Evolutionary conservation across 2,797 vertebrate genomes (phyloP).

Genomic region (Cygnus olor): DNA sequence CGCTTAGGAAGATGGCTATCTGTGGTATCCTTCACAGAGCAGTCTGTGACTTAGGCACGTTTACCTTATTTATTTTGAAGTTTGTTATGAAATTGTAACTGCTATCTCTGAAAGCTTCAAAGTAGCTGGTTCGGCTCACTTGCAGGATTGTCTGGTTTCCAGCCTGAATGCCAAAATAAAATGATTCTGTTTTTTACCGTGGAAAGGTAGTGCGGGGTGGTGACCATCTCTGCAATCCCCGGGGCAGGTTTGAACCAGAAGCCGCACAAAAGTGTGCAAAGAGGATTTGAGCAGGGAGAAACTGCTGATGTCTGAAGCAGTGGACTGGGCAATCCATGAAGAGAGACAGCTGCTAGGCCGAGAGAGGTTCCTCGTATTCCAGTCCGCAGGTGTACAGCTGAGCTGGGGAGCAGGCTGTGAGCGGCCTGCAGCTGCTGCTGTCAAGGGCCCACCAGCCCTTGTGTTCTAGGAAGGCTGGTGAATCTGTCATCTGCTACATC

Average conservation of each 20-base stretch:
- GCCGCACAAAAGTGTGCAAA: not conserved
- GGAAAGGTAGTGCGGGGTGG: not conserved
- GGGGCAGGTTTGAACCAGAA: not conserved
- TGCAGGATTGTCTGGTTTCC: not conserved
- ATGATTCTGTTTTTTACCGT: not conserved
- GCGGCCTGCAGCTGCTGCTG: slow-evolving; percentile 55
- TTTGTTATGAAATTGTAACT: not conserved
- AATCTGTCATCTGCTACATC: slow-evolving; percentile 9
- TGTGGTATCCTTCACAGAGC: not conserved
- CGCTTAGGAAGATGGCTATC: slow-evolving; percentile 23
- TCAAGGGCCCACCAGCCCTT: not conserved
- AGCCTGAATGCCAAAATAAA: not conserved
- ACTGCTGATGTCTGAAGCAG: not conserved
- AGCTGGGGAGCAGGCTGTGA: slow-evolving; percentile 24
- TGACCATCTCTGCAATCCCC: not conserved
- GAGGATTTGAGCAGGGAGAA: not conserved
- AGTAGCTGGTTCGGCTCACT: not conserved
- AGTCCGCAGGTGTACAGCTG: slow-evolving; percentile 63
- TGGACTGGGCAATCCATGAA: slow-evolving; percentile 25
- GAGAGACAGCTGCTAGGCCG: slow-evolving; percentile 58
- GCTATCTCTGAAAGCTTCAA: not conserved
- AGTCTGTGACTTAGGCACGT: not conserved
- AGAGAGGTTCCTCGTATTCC: slow-evolving; percentile 30
- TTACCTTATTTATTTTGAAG: not conserved
- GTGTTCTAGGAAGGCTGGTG: not conserved